Conservation (phyloP, 1,140 invertebrate genomes). For the Zaprionus davidi region DNA sequence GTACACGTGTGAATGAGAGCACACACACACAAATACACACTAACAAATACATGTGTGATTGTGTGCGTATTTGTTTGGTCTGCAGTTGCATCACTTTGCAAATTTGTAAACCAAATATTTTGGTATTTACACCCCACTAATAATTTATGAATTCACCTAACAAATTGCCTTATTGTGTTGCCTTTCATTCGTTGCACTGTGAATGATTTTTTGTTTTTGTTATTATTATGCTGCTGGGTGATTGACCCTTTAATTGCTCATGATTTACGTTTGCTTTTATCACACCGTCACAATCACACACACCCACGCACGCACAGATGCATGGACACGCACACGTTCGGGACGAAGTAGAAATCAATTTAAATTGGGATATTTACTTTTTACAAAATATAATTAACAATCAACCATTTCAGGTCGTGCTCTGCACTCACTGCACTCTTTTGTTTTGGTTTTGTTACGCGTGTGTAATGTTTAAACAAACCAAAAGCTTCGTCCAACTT, state of each 20-base stretch:
- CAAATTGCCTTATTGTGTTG: conserved; percentile 21
- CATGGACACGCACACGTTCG: background rate
- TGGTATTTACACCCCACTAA: conserved; percentile 18
- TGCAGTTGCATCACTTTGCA: conserved; percentile 47
- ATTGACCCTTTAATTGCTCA: conserved; percentile 60
- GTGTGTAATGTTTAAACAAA: conserved; percentile 28
- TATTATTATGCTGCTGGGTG: conserved; percentile 40
- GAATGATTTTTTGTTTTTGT: conserved; percentile 20
- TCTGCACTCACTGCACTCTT: background rate
- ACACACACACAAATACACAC: conserved; percentile 4
- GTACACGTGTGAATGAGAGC: conserved; percentile 16
- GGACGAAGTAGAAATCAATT: conserved; percentile 29
- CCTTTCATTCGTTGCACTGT: conserved; percentile 1
- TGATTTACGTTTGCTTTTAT: conserved; percentile 47
- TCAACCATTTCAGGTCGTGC: background rate
- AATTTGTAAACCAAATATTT: conserved; percentile 34
- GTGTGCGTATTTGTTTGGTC: conserved; percentile 28
- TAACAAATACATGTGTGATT: conserved; percentile 5
- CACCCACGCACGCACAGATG: conserved; percentile 16
- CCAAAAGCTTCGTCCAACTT: conserved; percentile 38
- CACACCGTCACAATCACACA: conserved; percentile 26
- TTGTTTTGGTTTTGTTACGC: conserved; percentile 7
- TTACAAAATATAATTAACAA: conserved; percentile 9
- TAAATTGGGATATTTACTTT: conserved; percentile 3
- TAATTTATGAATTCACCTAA: conserved; percentile 31